phyloP scores from a whole-genome alignment of 2,797 vertebrate genomes.

The Neomorphus geoffroyi region DNA sequence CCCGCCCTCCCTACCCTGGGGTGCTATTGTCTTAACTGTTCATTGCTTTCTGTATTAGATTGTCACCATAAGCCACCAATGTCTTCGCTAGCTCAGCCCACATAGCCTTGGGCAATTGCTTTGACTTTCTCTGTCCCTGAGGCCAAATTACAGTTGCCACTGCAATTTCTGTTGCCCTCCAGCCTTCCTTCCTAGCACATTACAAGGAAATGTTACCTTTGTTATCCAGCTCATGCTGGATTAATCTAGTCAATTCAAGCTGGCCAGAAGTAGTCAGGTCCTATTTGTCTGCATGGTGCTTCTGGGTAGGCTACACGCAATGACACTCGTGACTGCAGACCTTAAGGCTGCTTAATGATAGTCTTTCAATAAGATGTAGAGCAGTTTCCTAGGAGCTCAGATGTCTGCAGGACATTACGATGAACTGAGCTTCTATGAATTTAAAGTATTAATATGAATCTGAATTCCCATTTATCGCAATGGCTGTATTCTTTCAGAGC shows the following conservation, averaged over 20 bases:
- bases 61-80: background rate
- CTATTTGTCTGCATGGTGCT: conserved; percentile 28
- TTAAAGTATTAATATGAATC: background rate
- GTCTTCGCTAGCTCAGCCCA: background rate
- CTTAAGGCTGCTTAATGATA: conserved; percentile 42
- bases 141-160: conserved; percentile 45
- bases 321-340: background rate
- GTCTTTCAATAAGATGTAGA: conserved; percentile 20
- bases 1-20: rapidly evolving
- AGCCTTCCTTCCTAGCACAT: conserved; percentile 22
- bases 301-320: background rate
- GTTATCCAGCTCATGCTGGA: conserved; percentile 47
- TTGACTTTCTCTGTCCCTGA: conserved; percentile 2
- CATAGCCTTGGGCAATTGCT: conserved; percentile 23
- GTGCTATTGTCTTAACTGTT: background rate
- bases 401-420: background rate
- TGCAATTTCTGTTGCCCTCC: conserved; percentile 46
- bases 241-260: conserved; percentile 45
- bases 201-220: conserved; percentile 46
- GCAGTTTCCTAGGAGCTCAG: background rate
- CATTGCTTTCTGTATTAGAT: background rate
- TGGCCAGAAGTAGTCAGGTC: conserved; percentile 47
- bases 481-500: background rate
- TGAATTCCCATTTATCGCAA: background rate
- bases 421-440: background rate